A percentile compares a stretch with the other conserved stretches of the same genome.
Evolutionary conservation across 2,888 invertebrate genomes (phyloP).

Genomic region (Agrotis segetum): DNA sequence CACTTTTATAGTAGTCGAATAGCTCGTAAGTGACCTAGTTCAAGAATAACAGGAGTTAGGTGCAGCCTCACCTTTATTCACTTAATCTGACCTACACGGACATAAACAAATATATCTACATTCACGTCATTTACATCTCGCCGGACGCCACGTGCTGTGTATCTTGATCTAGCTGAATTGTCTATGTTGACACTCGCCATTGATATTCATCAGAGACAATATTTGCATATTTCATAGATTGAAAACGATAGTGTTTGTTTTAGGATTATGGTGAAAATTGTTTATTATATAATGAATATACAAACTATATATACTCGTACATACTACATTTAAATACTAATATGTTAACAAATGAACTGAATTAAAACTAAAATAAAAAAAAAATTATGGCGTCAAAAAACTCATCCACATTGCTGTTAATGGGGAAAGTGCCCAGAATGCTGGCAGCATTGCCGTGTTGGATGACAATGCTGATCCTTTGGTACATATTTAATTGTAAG

Average conservation of each 20-base stretch:
- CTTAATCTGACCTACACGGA: slow-evolving; percentile 4
- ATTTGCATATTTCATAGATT: slow-evolving; percentile 8
- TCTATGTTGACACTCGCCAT: slow-evolving; percentile 4
- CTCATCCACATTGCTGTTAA: too few relatives aligned
- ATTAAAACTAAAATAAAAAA: too few relatives aligned
- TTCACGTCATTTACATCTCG: slow-evolving; percentile 21
- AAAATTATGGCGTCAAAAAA: too few relatives aligned
- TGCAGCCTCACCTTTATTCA: slow-evolving; percentile 21
- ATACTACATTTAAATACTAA: too few relatives aligned
- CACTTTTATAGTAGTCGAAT: too few relatives aligned
- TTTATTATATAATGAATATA: too few relatives aligned
- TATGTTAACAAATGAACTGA: too few relatives aligned
- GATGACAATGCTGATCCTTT: too few relatives aligned
- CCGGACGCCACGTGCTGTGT: slow-evolving; percentile 6
- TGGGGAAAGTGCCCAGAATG: too few relatives aligned
- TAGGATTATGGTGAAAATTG: too few relatives aligned
- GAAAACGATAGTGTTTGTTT: neutral
- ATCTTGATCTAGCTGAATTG: slow-evolving; percentile 21
- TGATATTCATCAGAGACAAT: slow-evolving; percentile 2
- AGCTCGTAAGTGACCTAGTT: slow-evolving; percentile 12
- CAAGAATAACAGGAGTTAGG: slow-evolving; percentile 9
- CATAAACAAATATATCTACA: slow-evolving; percentile 23
- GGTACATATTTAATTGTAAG: neutral
- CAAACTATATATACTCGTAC: too few relatives aligned
- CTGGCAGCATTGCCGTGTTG: too few relatives aligned